Evolutionary conservation across 2,113 vertebrate genomes (phyloP), one percentile per base, ranked within the genome.

Genomic region (Melanocharis versteri): DNA sequence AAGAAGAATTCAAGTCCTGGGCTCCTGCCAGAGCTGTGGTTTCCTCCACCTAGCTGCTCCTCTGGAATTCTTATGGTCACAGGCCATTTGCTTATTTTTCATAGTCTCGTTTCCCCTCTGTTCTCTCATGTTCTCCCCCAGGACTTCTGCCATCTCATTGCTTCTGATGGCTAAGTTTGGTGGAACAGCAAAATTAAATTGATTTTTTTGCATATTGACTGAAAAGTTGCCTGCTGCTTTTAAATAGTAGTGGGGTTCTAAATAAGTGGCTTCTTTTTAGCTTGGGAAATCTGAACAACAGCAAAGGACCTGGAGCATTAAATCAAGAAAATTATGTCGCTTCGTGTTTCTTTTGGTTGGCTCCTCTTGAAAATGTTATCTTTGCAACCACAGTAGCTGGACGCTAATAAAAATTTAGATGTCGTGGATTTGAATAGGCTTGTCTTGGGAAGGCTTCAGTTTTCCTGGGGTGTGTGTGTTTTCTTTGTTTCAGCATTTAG

Each of bases 91-190:
- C 18, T 50, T 6, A 7, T 30, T 80, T 51, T 81, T 76, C 37
- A 26, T 17, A 11, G 12, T 45, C 45, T 64, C 0, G 0, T n/a
- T 70, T 75, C 24, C 24, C 22, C 21, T 81, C 56, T 35, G 2
- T 66, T 85, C 21, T 53, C 50, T 35, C 13, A 3, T 27, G 8
- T 51, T 78, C 27, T 75, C 16, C 20, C 31, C 9, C 24, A 33
- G 21, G 42, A 37, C 6, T 71, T 22, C 17, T 30, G 15, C 39
- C 35, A 18, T 45, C n/a, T 73, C 45, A 44, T 61, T 70, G 33
- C 24, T 87, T 47, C 30, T 4, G 2, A 27, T 45, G 42, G 11
- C 54, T 54, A 12, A 37, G 17, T 88, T 89, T 62, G 62, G 47
- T 89, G 68, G 21, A 85, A 75, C 14, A 51, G 40, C 56, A 84